A percentile compares a stretch with the other conserved stretches of the same genome.
phyloP scores from a whole-genome alignment of 2,888 invertebrate genomes.

The Drosophila austrosaltans region DNA sequence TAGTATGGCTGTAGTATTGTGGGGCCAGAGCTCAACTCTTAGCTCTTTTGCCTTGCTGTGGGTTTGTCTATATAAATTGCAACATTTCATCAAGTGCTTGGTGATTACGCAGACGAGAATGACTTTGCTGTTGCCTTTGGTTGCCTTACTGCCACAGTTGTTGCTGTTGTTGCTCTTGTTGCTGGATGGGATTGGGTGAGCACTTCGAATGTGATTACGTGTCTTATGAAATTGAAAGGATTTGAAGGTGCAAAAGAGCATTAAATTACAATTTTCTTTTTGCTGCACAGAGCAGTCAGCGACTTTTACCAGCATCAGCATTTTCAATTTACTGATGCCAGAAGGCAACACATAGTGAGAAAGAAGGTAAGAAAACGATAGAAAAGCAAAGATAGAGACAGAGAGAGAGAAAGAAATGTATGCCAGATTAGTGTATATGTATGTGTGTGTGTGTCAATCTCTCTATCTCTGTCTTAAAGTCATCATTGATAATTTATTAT shows the following conservation, averaged over 20 bases:
- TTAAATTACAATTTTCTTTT: slow-evolving; percentile 68
- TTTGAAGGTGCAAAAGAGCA: slow-evolving; percentile 70
- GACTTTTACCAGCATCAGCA: slow-evolving; percentile 32
- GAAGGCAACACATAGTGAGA: not conserved
- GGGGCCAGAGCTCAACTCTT: slow-evolving; percentile 22
- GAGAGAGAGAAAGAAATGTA: not conserved
- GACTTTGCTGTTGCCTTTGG: slow-evolving; percentile 18
- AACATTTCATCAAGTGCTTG: slow-evolving; percentile 73
- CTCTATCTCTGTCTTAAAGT: slow-evolving; percentile 14
- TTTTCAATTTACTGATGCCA: slow-evolving; percentile 36
- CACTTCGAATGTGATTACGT: slow-evolving; percentile 69
- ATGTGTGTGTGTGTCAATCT: not conserved
- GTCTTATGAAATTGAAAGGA: slow-evolving; percentile 67
- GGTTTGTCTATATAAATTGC: slow-evolving; percentile 72
- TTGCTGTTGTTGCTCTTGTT: not conserved
- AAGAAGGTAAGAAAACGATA: no score
- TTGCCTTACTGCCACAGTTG: not conserved
- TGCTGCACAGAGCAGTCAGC: slow-evolving; percentile 30
- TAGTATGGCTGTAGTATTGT: slow-evolving; percentile 6
- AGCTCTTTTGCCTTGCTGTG: slow-evolving; percentile 29
- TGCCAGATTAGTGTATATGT: not conserved
- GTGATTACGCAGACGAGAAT: slow-evolving; percentile 52
- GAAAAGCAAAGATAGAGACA: not conserved
- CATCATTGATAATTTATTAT: slow-evolving; percentile 43
- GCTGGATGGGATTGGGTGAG: slow-evolving; percentile 31